Conservation (phyloP, 2,797 vertebrate genomes). For the Falco novaeseelandiae region DNA sequence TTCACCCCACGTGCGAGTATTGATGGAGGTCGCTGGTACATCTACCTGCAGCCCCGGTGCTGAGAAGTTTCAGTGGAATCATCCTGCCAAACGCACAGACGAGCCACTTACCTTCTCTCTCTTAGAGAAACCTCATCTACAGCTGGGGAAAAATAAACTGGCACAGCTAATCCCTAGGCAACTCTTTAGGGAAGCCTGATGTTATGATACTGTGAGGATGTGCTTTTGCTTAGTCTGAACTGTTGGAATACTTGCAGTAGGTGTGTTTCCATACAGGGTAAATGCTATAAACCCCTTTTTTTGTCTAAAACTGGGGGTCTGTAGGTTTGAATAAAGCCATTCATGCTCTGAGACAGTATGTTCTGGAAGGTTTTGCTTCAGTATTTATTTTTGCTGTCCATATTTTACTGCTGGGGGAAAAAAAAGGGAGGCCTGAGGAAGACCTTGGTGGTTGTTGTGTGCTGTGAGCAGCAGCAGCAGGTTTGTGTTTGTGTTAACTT, state of each 20-base stretch:
- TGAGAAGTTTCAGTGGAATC: background rate
- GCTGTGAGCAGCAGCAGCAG: background rate
- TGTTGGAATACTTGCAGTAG: background rate
- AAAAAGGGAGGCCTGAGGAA: background rate
- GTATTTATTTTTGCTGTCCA: background rate
- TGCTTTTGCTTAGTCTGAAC: background rate
- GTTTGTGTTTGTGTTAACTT: background rate
- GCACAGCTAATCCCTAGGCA: background rate
- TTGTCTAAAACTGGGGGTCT: background rate
- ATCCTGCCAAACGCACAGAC: background rate
- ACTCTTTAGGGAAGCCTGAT: background rate
- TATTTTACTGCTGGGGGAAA: background rate
- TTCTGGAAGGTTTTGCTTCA: background rate
- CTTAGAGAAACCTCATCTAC: background rate
- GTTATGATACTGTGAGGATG: background rate
- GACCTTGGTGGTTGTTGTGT: background rate
- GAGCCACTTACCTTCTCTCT: background rate
- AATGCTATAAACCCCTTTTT: background rate
- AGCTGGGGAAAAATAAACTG: background rate
- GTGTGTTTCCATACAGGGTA: background rate
- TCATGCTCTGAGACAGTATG: background rate
- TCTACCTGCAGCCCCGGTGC: accelerated
- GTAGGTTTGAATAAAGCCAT: background rate
- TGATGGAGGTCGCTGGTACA: background rate
- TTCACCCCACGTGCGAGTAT: background rate